Conservation (phyloP, 2,113 vertebrate genomes). For the Henicopernis longicauda region DNA sequence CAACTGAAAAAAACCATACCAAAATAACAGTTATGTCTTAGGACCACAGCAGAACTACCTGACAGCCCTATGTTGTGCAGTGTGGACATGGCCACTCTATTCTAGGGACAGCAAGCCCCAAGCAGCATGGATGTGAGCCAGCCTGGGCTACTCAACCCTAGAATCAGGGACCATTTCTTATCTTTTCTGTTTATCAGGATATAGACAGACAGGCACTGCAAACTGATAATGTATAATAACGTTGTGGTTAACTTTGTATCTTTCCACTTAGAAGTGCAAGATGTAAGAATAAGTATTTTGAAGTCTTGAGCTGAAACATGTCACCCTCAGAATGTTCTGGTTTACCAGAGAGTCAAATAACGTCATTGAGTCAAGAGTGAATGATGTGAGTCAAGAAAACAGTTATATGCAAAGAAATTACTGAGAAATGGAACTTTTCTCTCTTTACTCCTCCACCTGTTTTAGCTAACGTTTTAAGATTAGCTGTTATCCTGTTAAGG, state of each 20-base stretch:
- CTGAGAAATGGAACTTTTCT: not conserved
- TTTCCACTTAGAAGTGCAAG: not conserved
- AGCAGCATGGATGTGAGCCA: not conserved
- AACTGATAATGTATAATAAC: not conserved
- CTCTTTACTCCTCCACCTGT: not conserved
- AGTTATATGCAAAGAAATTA: not conserved
- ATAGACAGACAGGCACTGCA: not conserved
- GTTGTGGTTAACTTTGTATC: rapidly evolving
- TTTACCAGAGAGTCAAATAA: not conserved
- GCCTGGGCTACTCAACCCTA: not conserved
- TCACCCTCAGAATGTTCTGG: not conserved
- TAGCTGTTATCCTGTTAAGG: not conserved
- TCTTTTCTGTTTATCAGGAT: not conserved
- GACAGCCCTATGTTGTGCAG: not conserved
- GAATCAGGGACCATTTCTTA: not conserved
- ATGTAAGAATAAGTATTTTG: not conserved
- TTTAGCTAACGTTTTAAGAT: not conserved
- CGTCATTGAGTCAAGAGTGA: not conserved
- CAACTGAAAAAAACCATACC: not conserved
- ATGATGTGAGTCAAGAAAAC: not conserved
- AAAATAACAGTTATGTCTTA: not conserved
- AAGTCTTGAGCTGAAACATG: not conserved
- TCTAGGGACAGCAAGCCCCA: not conserved
- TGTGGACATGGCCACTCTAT: not conserved
- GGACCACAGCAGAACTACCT: not conserved